phyloP scores from a whole-genome alignment of 1,140 invertebrate genomes.

The Zaprionus inermis region DNA sequence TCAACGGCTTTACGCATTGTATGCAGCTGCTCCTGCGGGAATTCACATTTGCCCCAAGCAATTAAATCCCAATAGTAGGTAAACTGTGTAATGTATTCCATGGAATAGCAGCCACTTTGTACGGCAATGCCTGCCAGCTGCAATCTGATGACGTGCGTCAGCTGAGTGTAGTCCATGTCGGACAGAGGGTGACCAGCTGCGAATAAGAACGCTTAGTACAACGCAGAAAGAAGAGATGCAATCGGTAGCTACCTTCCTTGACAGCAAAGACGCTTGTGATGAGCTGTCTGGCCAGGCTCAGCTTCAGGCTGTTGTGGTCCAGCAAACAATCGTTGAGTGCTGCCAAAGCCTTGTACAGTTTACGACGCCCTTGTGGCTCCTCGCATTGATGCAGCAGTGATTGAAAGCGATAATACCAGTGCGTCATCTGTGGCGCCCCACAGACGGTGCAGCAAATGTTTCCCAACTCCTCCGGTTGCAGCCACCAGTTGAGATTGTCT shows the following conservation, averaged over 20 bases:
- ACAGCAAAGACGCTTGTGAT: conserved; percentile 44
- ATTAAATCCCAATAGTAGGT: conserved; percentile 65
- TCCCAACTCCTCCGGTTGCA: neutral
- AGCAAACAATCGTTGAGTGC: conserved; percentile 44
- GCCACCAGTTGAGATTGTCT: conserved; percentile 60
- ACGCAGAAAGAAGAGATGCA: too few species aligned
- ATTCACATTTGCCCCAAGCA: conserved; percentile 39
- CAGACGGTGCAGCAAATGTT: conserved; percentile 38
- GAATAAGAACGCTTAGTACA: neutral
- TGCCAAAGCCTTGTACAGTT: conserved; percentile 43
- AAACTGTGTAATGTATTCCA: conserved; percentile 52
- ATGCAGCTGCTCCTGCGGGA: conserved; percentile 12
- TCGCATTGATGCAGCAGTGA: conserved; percentile 24
- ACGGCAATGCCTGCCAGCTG: conserved; percentile 30
- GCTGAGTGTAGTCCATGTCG: conserved; percentile 40
- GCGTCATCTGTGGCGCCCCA: conserved; percentile 43
- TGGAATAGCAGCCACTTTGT: conserved; percentile 44
- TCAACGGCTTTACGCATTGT: conserved; percentile 38
- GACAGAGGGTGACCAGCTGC: conserved; percentile 41
- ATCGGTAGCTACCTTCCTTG: conserved; percentile 49
- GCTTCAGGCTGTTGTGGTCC: conserved; percentile 50
- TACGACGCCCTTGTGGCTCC: conserved; percentile 12
- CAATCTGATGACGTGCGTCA: conserved; percentile 48
- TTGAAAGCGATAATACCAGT: conserved; percentile 52
- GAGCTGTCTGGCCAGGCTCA: conserved; percentile 44